phyloP scores from a whole-genome alignment of 2,113 vertebrate genomes.

The Amphiprion ocellaris region DNA sequence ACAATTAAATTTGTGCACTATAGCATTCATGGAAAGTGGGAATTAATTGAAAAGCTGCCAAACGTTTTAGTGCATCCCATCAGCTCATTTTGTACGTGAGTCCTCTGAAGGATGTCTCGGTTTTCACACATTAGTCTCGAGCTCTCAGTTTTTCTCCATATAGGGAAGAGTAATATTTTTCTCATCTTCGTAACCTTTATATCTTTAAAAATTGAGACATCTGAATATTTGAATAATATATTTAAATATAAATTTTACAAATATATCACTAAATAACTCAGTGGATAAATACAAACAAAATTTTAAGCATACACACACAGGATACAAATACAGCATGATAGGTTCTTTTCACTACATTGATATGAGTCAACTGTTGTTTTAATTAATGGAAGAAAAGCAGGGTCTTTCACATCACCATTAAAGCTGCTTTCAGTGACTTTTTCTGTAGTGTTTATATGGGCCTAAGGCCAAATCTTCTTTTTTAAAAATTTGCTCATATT shows the following conservation, averaged over 20 bases:
- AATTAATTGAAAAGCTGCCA: constrained; percentile 55
- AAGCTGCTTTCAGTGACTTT: neutral
- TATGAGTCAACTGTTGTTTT: constrained; percentile 3
- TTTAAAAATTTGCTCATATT: too few relatives aligned
- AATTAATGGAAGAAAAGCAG: neutral
- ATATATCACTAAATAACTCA: neutral
- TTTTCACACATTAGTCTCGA: constrained; percentile 32
- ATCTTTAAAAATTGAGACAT: neutral
- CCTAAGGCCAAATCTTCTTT: too few relatives aligned
- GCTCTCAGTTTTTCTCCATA: constrained; percentile 11
- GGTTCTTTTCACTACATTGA: neutral
- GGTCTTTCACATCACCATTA: constrained; percentile 4
- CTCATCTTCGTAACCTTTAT: neutral
- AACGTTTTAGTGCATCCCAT: constrained; percentile 20
- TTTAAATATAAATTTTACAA: constrained; percentile 4
- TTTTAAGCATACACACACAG: neutral
- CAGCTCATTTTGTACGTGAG: constrained; percentile 47
- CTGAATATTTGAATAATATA: neutral
- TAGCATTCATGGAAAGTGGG: constrained; percentile 24
- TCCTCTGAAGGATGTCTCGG: constrained; percentile 26
- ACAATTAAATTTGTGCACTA: constrained; percentile 38
- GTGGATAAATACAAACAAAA: neutral
- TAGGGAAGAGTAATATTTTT: constrained; percentile 10
- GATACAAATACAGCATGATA: constrained; percentile 1
- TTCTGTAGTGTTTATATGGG: neutral